Percentiles rank a stretch among this genome's conserved stretches.
Conservation (phyloP, 2,888 invertebrate genomes). For the Parasteatoda lunata region DNA sequence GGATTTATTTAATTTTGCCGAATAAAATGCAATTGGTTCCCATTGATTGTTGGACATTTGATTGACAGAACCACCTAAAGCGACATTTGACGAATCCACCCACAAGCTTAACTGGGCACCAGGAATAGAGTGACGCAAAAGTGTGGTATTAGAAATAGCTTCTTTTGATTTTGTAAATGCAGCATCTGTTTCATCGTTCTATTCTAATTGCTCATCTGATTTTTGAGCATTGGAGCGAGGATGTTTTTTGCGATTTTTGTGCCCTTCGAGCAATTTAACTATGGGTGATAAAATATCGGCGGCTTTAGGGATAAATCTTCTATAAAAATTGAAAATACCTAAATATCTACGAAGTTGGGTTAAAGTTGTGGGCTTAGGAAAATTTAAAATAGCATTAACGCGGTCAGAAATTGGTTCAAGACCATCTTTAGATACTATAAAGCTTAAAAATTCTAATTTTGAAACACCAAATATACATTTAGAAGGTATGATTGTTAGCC, state of each 20-base stretch:
- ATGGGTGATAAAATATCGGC: too few species aligned
- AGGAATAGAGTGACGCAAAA: too few species aligned
- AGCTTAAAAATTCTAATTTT: background rate
- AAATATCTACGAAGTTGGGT: too few species aligned
- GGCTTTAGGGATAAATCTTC: too few species aligned
- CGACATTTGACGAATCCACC: background rate
- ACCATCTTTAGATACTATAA: background rate
- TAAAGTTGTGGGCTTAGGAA: background rate
- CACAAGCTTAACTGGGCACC: too few species aligned
- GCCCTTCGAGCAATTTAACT: too few species aligned
- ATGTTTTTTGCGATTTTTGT: background rate
- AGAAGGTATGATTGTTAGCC: too few species aligned
- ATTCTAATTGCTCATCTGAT: background rate
- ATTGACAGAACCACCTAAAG: constrained; percentile 11
- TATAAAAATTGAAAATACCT: too few species aligned
- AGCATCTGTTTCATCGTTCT: background rate
- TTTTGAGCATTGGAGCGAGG: too few species aligned
- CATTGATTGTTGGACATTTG: constrained; percentile 64
- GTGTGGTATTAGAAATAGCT: background rate
- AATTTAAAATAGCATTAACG: constrained; percentile 1
- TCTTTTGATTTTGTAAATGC: background rate
- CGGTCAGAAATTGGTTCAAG: background rate
- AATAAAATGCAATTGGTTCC: constrained; percentile 58
- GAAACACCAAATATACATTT: too few species aligned
- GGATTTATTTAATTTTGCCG: constrained; percentile 28